Percentiles rank a stretch among this genome's conserved stretches.
These are phyloP conservation scores for Notarius quadriscutis DNA, from an alignment of 2,113 vertebrate genomes.

Conservation along the genomic window DNA sequence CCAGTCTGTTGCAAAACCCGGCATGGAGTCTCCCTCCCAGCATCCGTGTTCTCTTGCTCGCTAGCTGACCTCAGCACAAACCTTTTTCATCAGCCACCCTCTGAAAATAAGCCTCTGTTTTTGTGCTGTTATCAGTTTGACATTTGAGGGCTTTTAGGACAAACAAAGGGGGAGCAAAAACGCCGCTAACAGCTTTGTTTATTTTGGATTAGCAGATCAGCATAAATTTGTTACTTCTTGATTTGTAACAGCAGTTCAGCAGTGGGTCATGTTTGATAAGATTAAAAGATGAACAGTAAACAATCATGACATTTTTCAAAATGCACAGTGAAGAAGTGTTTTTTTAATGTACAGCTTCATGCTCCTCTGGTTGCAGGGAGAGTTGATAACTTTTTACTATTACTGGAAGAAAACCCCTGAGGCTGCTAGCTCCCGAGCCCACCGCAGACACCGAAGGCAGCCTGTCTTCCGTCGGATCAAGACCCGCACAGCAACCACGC, in stretches of 20 bases:
- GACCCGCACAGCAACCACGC: conserved; percentile 94
- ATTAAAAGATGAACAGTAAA: conserved; percentile 11
- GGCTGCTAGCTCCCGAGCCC: conserved; percentile 93
- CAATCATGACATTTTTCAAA: neutral
- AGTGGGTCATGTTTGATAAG: conserved; percentile 20
- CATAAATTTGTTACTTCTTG: conserved; percentile 27
- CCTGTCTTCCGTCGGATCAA: conserved; percentile 98
- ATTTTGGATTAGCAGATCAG: conserved; percentile 31
- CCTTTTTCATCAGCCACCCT: conserved; percentile 4
- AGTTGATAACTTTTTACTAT: conserved; percentile 98
- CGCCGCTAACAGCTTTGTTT: conserved; percentile 27
- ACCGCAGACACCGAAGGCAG: conserved; percentile 93
- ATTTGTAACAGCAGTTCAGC: conserved; percentile 33
- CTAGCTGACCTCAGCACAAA: conserved; percentile 31
- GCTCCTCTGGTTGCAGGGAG: conserved; percentile 77
- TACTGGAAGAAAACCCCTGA: conserved; percentile 99
- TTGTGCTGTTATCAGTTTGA: conserved; percentile 48
- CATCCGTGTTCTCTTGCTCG: neutral
- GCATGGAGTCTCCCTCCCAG: conserved; percentile 63
- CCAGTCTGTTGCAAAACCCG: conserved; percentile 70
- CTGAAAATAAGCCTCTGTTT: conserved; percentile 32
- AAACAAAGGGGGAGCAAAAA: conserved; percentile 29
- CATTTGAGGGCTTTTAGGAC: conserved; percentile 39
- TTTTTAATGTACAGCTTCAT: neutral
- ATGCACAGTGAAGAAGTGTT: neutral